Conservation (phyloP, 2,888 invertebrate species). For the Patella pellucida region DNA sequence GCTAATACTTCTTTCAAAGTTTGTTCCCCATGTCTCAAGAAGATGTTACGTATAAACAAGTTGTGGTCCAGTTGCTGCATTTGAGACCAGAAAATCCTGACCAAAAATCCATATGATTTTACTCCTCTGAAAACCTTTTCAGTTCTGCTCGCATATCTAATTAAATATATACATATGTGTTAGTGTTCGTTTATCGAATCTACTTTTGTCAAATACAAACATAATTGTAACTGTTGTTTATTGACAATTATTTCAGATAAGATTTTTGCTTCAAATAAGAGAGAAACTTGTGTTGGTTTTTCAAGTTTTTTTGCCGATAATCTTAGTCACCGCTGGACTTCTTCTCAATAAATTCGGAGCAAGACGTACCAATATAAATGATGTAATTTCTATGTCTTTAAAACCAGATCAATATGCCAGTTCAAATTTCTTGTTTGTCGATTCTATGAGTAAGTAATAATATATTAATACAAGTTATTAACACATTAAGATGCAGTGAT, state of each 20-base stretch:
- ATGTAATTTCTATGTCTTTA: neutral
- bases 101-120: no score
- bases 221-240: neutral
- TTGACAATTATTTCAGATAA: constrained; percentile 32
- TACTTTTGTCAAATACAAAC: neutral
- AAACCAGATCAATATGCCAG: no score
- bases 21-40: no score
- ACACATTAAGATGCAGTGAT: no score
- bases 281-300: constrained; percentile 42
- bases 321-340: constrained; percentile 44
- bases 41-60: no score
- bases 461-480: neutral
- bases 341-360: constrained; percentile 10
- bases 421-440: constrained; percentile 33
- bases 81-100: no score
- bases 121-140: no score
- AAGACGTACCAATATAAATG: constrained; percentile 22
- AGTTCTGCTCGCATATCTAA: no score
- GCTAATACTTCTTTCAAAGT: no score
- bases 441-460: constrained; percentile 44
- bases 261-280: constrained; percentile 41
- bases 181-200: no score
- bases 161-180: no score
- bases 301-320: constrained; percentile 53
- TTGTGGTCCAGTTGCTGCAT: no score